Evolutionary conservation across 1,140 invertebrate genomes (phyloP), one percentile per base, ranked within the genome.

Genomic region (Branchinecta lynchi): DNA sequence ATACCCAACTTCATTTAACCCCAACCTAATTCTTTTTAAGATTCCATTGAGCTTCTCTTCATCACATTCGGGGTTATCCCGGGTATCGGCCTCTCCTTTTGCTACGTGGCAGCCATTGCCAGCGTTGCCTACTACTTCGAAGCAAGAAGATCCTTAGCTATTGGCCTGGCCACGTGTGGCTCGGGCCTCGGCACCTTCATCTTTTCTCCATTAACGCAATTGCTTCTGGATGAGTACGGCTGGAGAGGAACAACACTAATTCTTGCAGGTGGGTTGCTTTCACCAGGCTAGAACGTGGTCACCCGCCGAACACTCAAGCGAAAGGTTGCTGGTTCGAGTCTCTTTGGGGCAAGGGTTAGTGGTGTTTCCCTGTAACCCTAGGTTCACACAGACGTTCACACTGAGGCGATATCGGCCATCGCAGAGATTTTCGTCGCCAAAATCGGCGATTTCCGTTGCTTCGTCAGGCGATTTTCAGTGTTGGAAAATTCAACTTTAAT

Each of bases 61-160:
- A 78, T 94, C 66, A 92, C 90, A 0, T 92, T 93, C 75, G 90
- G 91, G 3, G 83, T 93, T 3, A 81, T 94, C 71, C 86, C 91
- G 3, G 92, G 91, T 1, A 88, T 92, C 73, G 92, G 91, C 8
- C 80, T 95, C 71, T 89, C 90, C 66, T 79, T 93, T 32, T 92
- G 90, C 75, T 92, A 90, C 76, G 77, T 80, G 7, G 88, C 92
- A 1, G 89, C 89, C 0, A 89, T 92, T 2, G 93, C 97, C 0
- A 92, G 93, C 73, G 93, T 98, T 5, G 92, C 93, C 2, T 95
- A 94, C 76, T 98, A 96, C 77, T 98, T 98, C 77, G 93, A 97
- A 74, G 90, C 90, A 74, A 87, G 85, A 75, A 80, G 93, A 67
- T 94, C 92, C 0, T 84, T 97, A 65, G 94, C 94, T 0, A 97